Base-by-base conservation (phyloP, 30 jellyfish, hydroid and myxozoan genomes). In the Rhopilema esculentum region DNA sequence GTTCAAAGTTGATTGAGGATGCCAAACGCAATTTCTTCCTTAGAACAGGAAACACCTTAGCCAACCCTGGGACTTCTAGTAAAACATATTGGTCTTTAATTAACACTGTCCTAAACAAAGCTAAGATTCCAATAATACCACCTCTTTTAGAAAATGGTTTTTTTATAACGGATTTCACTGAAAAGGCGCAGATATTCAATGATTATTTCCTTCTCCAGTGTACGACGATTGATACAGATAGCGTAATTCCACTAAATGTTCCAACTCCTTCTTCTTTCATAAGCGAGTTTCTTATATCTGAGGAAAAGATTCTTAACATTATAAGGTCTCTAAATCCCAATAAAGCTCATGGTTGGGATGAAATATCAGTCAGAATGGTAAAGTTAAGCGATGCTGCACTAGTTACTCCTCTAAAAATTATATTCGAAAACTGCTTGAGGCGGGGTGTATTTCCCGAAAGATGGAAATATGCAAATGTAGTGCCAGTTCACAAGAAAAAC, bases 291-390 rank as follows among this genome's bases (percentile, higher is more conserved):
- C 20, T 50, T 29, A 77, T 77, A 17, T 77, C 88, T 32, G 76
- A 77, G 77, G 88, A 77, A 52, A 77, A 77, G 77, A 77, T 77
- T 15, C 77, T 77, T 28, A 77, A 63, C 29, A 77, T 63, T 57
- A 77, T 77, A 53, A 51, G 77, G 31, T 77, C 88, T 15, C 88
- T 77, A 7, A 63, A 77, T 77, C 88, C 88, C 31, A 53, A 77
- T 49, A 77, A 77, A 52, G 88, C 77, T 48, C 96, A 87, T 78
- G 90, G 91, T 66, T 68, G 86, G 90, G 96, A 87, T 57, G 90
- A 77, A 27, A 76, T 66, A n/a, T 78, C 96, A 30, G 75, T 76
- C 18, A 77, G 85, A 68, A 50, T 75, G 96, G 71, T 87, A 66
- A 77, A 66, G 65, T 22, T 87, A 49, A 62, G 87, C 33, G 91